Percentiles rank a stretch among this genome's conserved stretches.
phyloP scores from a whole-genome alignment of 2,888 invertebrate species.

The Acheta domesticus region DNA sequence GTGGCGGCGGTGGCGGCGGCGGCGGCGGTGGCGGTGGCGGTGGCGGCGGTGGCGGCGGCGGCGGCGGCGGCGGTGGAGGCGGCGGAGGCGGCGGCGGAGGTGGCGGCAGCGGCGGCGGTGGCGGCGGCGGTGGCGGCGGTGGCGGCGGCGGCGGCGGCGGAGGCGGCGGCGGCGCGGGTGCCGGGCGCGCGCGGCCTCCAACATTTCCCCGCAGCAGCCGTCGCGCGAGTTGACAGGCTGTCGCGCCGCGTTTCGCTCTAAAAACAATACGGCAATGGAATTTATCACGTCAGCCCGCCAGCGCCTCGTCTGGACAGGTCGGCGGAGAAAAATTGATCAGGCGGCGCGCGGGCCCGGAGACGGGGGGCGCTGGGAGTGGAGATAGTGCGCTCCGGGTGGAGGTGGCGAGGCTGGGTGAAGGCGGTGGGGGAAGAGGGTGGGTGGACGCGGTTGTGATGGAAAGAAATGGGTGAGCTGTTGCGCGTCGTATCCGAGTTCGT shows the following conservation, averaged over 20 bases:
- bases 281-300: conserved; percentile 44
- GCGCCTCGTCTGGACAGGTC: neutral
- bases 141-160: too few species aligned
- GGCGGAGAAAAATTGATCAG: conserved; percentile 33
- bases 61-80: too few species aligned
- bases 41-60: too few species aligned
- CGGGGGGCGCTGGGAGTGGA: neutral
- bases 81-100: too few species aligned
- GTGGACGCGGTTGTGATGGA: neutral
- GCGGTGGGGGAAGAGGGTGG: neutral
- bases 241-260: conserved; percentile 44
- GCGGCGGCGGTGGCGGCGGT: too few species aligned
- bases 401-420: neutral
- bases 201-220: conserved; percentile 28
- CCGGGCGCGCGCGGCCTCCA: neutral
- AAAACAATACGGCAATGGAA: conserved; percentile 43
- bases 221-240: conserved; percentile 42
- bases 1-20: too few species aligned
- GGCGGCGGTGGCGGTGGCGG: too few species aligned
- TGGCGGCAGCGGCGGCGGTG: too few species aligned
- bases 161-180: too few species aligned
- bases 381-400: too few species aligned
- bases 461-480: too few species aligned
- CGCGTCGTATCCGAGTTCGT: too few species aligned
- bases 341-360: neutral